Percentiles rank a stretch among this genome's conserved stretches.
These are phyloP conservation scores for Gobio gobio DNA, from an alignment of 2,113 vertebrate species.

Conservation along the genomic window DNA sequence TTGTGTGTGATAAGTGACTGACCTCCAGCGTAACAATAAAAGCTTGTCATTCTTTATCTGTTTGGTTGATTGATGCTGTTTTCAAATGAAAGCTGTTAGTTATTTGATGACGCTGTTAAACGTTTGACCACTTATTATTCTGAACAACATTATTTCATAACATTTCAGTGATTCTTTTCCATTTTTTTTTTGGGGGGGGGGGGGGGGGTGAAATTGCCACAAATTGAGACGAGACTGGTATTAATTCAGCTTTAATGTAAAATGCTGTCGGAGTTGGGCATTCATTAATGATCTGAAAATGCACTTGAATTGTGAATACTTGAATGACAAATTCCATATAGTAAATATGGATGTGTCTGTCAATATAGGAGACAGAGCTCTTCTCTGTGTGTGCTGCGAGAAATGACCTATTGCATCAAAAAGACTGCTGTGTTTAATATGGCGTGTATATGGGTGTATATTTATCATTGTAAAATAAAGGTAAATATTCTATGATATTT, in stretches of 20 bases:
- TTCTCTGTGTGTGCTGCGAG: not conserved
- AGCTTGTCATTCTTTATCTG: slow-evolving; percentile 70
- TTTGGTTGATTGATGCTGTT: slow-evolving; percentile 42
- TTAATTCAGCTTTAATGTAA: not conserved
- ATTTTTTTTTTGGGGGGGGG: too few relatives aligned
- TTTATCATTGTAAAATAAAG: slow-evolving; percentile 67
- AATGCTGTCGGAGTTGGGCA: not conserved
- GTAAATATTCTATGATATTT: slow-evolving; percentile 29
- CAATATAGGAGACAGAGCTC: not conserved
- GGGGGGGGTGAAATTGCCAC: not conserved
- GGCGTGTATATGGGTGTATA: slow-evolving; percentile 52
- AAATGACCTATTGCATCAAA: not conserved
- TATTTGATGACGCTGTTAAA: not conserved
- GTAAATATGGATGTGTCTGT: not conserved
- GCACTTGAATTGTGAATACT: slow-evolving; percentile 28
- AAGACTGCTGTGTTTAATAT: slow-evolving; percentile 29
- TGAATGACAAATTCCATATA: slow-evolving; percentile 5
- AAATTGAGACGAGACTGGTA: too few relatives aligned
- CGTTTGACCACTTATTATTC: not conserved
- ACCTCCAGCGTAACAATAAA: slow-evolving; percentile 48
- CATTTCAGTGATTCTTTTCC: not conserved
- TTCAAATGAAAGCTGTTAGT: not conserved
- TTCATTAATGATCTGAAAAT: slow-evolving; percentile 32
- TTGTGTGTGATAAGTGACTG: slow-evolving; percentile 43
- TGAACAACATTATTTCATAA: not conserved